Evolutionary conservation across 1,140 invertebrate species (phyloP), one percentile per base, ranked within the genome.

Genomic region (Dendroctonus ponderosae): DNA sequence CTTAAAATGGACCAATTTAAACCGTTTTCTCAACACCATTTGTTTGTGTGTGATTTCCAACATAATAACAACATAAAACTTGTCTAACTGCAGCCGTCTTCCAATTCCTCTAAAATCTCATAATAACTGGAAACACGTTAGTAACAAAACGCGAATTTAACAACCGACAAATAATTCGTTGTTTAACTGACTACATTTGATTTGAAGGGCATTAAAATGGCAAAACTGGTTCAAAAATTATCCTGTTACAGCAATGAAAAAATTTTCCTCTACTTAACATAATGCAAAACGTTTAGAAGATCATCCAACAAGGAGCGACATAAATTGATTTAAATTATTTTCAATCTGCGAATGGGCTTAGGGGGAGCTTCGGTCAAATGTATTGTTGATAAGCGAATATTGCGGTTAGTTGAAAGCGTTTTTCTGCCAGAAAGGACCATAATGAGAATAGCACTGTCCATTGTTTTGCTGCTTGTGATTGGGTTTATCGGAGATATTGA

Each of bases 271-370:
- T 49, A 65, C 48, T 62, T 49, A 65, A 40, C 11, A 49, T 56
- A 65, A 56, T 57, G 62, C 52, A 57, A 65, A 56, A 44, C 43
- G 41, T 11, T 65, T 39, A 57, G 43, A 41, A 14, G 15, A 54
- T 37, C 44, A 37, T 49, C 8, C 26, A 14, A 40, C 37, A 65
- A 64, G 62, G 48, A 56, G 15, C 37, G 51, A 64, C 50, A 51
- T 50, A 52, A 71, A 72, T 72, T 72, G 70, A 56, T 52, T 50
- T 49, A 67, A 72, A 72, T 72, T 70, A 69, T 64, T 56, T 53
- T 60, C 68, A 72, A 72, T 72, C 68, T 65, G 62, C 54, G 54
- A 50, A 60, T 48, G 8, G 8, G 12, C 11, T 15, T 60, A 67
- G 49, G 50, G 66, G 66, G 53, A 59, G 42, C 56, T 26, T 26